Evolutionary conservation across 2,888 invertebrate species (phyloP), one percentile per base, ranked within the genome.

Genomic region (Nomada ruficornis): DNA sequence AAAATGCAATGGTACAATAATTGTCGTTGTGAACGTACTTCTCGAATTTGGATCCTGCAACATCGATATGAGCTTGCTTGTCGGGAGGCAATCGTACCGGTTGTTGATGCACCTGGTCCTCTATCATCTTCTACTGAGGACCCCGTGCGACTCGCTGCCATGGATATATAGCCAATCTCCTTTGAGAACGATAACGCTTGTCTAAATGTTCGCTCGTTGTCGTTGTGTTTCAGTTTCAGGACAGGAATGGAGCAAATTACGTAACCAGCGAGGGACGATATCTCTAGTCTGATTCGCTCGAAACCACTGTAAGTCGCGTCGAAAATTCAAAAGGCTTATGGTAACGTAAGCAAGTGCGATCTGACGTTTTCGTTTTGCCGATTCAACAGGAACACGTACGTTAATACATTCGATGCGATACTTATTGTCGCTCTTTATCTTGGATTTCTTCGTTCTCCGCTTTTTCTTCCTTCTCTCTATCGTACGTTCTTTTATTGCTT

Each of bases 61-160:
- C 79, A 79, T 82, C 88, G 74, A 80, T 80, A 70, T 80, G 90
- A 67, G 82, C 52, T 60, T 83, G 80, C 85, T 88, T 85, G 80
- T 88, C 88, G 76, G 86, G 87, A 59, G 88, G 88, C 72, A 89
- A 81, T 85, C 83, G 86, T 79, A 83, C 84, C 81, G 86, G 87
- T 87, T 89, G 89, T 86, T 88, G 89, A 83, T 88, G 91, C 84
- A 89, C 90, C 89, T 90, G 91, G 83, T 89, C 89, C 90, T 93
- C 91, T 88, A 90, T 90, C 93, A 93, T 92, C 88, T 90, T 91
- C 90, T 86, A 92, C 90, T 90, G 91, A 89, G 86, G 87, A 85
- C 80, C 79, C 77, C 78, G 86, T 83, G 84, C 77, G 75, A 79
- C 80, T 85, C 80, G 75, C 77, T 82, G 77, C 85, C 83, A 84